phyloP scores from a whole-genome alignment of 2,797 vertebrate species.

The Hozukius guyotensis region DNA sequence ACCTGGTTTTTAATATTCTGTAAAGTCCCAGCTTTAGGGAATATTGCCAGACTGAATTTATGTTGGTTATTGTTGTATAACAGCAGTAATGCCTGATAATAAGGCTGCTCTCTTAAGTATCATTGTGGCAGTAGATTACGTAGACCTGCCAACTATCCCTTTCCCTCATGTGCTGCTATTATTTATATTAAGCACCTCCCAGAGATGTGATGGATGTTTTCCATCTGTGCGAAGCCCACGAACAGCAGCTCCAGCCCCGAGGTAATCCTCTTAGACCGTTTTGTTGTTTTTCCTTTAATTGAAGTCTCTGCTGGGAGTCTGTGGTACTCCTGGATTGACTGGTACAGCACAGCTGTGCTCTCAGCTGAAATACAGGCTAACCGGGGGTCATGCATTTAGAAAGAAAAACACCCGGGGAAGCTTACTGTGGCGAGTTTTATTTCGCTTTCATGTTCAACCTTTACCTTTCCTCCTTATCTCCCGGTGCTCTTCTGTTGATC shows the following conservation, averaged over 20 bases:
- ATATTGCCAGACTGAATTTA: not conserved
- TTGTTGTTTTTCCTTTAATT: conserved; percentile 71
- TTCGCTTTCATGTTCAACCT: not conserved
- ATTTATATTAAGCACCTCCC: conserved; percentile 9
- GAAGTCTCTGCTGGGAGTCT: conserved; percentile 57
- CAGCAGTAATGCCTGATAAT: not conserved
- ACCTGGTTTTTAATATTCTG: not conserved
- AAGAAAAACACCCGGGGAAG: conserved; percentile 15
- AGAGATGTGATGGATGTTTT: conserved; percentile 14
- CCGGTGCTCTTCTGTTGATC: conserved; percentile 4
- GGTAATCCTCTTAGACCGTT: conserved; percentile 74
- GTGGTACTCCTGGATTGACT: conserved; percentile 36
- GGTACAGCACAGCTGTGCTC: conserved; percentile 38
- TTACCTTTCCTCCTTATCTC: not conserved
- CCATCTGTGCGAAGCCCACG: conserved; percentile 47
- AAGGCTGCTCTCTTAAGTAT: not conserved
- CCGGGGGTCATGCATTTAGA: conserved; percentile 31
- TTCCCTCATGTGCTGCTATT: not conserved
- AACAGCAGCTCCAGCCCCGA: conserved; percentile 23
- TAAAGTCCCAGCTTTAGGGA: not conserved
- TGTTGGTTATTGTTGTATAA: not conserved
- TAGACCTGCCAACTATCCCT: not conserved
- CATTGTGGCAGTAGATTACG: not conserved
- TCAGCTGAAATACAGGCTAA: conserved; percentile 22
- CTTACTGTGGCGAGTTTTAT: conserved; percentile 5